A percentile compares a stretch with the other conserved stretches of the same genome.
Conservation (phyloP, 2,888 invertebrate genomes). For the Ferrisia virgata region DNA sequence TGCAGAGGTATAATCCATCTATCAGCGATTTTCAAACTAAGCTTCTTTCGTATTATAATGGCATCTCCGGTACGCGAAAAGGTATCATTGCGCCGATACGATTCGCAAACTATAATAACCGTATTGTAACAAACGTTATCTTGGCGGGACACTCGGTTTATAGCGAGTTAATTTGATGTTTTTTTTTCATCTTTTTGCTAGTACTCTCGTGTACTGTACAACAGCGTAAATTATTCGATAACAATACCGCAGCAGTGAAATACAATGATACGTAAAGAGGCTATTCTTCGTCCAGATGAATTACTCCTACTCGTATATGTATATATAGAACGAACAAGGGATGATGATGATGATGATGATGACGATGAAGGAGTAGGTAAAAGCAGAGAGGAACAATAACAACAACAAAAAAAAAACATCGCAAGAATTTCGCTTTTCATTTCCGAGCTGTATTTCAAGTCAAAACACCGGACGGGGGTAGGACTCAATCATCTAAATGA, state of each 20-base stretch:
- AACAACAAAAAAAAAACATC: not conserved
- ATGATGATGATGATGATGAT: no score
- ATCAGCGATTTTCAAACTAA: constrained; percentile 44
- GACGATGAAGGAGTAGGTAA: no score
- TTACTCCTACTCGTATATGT: no score
- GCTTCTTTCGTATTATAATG: constrained; percentile 38
- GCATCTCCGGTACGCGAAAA: not conserved
- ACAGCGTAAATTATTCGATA: not conserved
- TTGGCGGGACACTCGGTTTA: not conserved
- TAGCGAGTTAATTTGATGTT: constrained; percentile 7
- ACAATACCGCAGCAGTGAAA: not conserved
- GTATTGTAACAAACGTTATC: constrained; percentile 26
- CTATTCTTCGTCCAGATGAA: not conserved
- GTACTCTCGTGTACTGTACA: not conserved
- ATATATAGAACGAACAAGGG: not conserved
- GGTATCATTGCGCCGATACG: not conserved
- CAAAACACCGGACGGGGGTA: not conserved
- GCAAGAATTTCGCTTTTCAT: not conserved
- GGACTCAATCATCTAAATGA: constrained; percentile 8
- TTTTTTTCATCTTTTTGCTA: not conserved
- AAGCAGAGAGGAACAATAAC: no score
- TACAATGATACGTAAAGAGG: not conserved
- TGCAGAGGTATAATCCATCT: constrained; percentile 41
- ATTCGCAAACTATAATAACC: constrained; percentile 22
- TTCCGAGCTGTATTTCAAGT: not conserved